Base-by-base conservation (phyloP, 1,140 invertebrate species). In the Papilio glaucus region DNA sequence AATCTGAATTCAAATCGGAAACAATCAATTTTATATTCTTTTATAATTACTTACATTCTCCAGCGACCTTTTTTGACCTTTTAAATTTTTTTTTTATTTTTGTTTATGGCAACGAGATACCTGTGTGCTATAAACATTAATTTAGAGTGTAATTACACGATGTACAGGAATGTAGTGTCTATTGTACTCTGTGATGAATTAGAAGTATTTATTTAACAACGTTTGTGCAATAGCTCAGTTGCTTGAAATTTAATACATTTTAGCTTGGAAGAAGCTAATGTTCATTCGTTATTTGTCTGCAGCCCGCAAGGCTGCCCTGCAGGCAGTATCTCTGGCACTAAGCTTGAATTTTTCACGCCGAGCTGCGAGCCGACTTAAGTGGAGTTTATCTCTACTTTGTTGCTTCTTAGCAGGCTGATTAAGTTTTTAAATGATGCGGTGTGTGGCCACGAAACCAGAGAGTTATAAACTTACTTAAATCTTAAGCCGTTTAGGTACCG, bases 361-460 rank as follows among this genome's bases (percentile, higher is more conserved):
- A 57, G 49, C 49, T 57, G 8, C 15, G 15, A 21, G 21, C 21
- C 0, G 49, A 57, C 49, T 57, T 57, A 57, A 57, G 49, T 24
- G 49, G 49, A 57, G 49, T 57, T 57, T 57, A 57, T 57, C 49
- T 57, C 49, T 57, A 57, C 49, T 57, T 57, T 57, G 49, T 57
- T 57, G 21, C 21, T 24, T 26, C 49, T 57, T 24, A 57, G 24
- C 49, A 13, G 9, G 21, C 21, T 57, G 49, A 57, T 57, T 57
- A 24, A 57, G 49, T 57, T 57, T 57, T 57, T 57, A 57, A 57
- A 57, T 57, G 21, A 24, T 26, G 49, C 49, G 21, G 21, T 10
- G 18, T 57, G 49, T 57, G 49, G 49, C 49, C 49, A 57, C 18
- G 10, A 57, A 24, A 57, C 21, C 0, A 5, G 3, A 8, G 5